Evolutionary conservation across 2,888 invertebrate species (phyloP), one percentile per base, ranked within the genome.

Genomic region (Hymenopus coronatus): DNA sequence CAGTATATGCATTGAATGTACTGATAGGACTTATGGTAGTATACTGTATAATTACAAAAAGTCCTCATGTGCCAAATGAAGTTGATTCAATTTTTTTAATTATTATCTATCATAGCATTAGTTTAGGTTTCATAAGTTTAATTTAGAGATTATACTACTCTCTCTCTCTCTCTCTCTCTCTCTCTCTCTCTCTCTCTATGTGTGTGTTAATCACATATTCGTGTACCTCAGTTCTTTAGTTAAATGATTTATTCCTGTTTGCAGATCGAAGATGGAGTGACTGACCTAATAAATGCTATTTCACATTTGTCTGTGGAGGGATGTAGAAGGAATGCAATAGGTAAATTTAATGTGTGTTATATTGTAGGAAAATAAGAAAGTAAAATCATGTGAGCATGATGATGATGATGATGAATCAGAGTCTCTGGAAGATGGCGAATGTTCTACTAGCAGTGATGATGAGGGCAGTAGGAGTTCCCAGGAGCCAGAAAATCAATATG

Each of bases 381-480:
- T 88, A 85, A 91, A 90, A 70, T 70, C 54, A 70, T 70, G 87
- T 88, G 93, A 92, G 92, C 85, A 85, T 90, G 91, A 91, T 91
- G 92, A 89, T 90, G 90, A 90, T 89, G 90, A 90, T 83, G 90
- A 89, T 33, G 90, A 89, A 28, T 88, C 84, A 87, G 89, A 90
- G 84, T 90, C 92, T 90, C 90, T 91, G 90, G 91, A 92, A 88
- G 91, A 91, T 84, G 91, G 91, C 33, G 91, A 92, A 91, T 91
- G 91, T 90, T 91, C 91, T 8, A 90, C 90, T 70, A 91, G 90
- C 88, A 90, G 89, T 87, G 90, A 96, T 92, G 96, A 96, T 25
- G 96, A 96, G 94, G 96, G 96, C 93, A 95, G 95, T 91, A 82
- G 82, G 28, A 82, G 82, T 28, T 14, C 28, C 6, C 87, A 87